Evolutionary conservation across 2,888 invertebrate genomes (phyloP).

Genomic region (Lasioglossum lativentre): DNA sequence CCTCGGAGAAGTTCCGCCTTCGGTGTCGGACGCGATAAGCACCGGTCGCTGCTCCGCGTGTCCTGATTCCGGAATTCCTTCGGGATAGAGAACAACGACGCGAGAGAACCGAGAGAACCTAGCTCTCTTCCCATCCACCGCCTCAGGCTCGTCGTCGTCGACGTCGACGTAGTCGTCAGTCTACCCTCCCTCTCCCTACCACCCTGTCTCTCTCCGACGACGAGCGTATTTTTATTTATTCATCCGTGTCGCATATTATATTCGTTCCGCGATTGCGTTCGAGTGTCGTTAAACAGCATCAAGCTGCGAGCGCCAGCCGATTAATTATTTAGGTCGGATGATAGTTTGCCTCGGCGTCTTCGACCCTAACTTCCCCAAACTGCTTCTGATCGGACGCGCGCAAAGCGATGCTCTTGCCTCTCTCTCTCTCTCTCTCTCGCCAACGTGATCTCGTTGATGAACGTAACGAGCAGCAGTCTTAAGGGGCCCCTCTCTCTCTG

Average conservation of each 20-base stretch:
- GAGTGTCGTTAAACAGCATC: slow-evolving; percentile 4
- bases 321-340: slow-evolving; percentile 25
- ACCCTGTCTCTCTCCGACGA: not conserved
- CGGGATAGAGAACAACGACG: slow-evolving; percentile 14
- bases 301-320: not conserved
- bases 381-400: slow-evolving; percentile 10
- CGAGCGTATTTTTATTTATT: not conserved
- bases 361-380: slow-evolving; percentile 18
- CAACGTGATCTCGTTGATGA: slow-evolving; percentile 1
- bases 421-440: slow-evolving; percentile 10
- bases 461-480: not conserved
- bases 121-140: slow-evolving; percentile 16
- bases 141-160: not conserved
- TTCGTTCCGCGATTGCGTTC: slow-evolving; percentile 14
- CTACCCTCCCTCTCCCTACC: not conserved
- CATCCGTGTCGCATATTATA: slow-evolving; percentile 9
- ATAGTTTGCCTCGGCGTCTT: slow-evolving; percentile 8
- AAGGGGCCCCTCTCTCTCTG: not conserved
- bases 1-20: slow-evolving; percentile 32
- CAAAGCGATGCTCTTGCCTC: not conserved
- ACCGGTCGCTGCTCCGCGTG: slow-evolving; percentile 31
- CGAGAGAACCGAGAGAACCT: slow-evolving; percentile 19
- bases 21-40: slow-evolving; percentile 47
- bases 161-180: not conserved
- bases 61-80: slow-evolving; percentile 47